These are phyloP conservation scores for Palythoa heliodiscus DNA, from an alignment of 92 coral and sea anemone species.

Conservation along the genomic window DNA sequence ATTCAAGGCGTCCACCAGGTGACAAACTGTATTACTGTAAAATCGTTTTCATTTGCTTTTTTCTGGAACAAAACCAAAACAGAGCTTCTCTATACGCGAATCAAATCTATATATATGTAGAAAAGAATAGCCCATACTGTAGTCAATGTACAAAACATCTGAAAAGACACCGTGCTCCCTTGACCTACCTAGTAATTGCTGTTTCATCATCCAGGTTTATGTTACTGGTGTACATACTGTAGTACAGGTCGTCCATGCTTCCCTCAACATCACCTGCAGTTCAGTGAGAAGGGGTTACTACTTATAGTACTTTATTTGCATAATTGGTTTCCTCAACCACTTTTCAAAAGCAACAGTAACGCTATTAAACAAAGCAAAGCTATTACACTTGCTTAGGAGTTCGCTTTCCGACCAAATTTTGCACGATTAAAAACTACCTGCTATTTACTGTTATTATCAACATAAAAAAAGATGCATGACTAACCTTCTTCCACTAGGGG, in stretches of 20 bases:
- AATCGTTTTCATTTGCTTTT: not conserved
- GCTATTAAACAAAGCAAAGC: no score
- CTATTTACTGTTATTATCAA: not conserved
- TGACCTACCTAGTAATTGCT: constrained; percentile 44
- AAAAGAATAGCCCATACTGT: no score
- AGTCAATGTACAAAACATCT: no score
- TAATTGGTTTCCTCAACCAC: not conserved
- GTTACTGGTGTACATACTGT: constrained; percentile 84
- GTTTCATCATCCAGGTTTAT: constrained; percentile 73
- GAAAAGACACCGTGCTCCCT: not conserved
- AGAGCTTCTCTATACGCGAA: not conserved
- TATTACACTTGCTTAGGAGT: not conserved
- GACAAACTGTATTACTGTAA: not conserved
- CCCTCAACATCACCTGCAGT: constrained; percentile 55
- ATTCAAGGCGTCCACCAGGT: no score
- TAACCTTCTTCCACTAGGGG: constrained; percentile 57
- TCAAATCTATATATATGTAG: not conserved
- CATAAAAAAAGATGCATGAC: not conserved
- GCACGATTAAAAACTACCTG: no score
- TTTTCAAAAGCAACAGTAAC: not conserved
- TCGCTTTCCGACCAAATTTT: not conserved
- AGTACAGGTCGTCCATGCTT: constrained; percentile 77
- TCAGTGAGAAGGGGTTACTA: not conserved
- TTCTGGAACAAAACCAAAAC: not conserved
- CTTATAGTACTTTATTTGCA: not conserved